Percentiles rank a stretch among this genome's conserved stretches.
phyloP scores from a whole-genome alignment of 2,113 vertebrate species.

The Pedionomus torquatus region DNA sequence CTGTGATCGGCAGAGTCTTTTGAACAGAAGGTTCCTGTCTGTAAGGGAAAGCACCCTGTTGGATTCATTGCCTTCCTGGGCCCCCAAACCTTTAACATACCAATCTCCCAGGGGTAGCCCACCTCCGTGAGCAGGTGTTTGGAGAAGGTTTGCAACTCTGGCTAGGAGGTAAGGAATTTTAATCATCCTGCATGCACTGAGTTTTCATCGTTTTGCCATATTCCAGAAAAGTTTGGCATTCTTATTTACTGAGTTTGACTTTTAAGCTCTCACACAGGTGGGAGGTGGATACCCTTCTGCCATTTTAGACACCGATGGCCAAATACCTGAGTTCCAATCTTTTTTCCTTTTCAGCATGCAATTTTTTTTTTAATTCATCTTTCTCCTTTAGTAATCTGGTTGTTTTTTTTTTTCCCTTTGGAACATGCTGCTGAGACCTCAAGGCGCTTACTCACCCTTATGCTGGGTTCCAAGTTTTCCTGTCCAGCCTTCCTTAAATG shows the following conservation, averaged over 20 bases:
- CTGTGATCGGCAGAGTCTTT: background rate
- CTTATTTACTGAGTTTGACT: background rate
- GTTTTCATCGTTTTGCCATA: background rate
- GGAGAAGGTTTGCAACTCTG: background rate
- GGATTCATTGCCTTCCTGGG: background rate
- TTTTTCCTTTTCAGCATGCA: background rate
- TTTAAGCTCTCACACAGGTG: background rate
- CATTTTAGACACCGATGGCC: background rate
- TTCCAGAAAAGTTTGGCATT: background rate
- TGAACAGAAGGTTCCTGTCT: background rate
- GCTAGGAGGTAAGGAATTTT: background rate
- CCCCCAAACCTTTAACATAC: background rate
- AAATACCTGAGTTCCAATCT: background rate
- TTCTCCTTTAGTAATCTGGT: background rate
- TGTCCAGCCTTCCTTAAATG: background rate
- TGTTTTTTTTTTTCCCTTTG: background rate
- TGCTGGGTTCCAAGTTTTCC: background rate
- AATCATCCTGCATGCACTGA: background rate
- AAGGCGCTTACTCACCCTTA: background rate
- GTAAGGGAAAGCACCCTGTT: background rate
- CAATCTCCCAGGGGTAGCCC: background rate
- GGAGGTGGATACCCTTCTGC: background rate
- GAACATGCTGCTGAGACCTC: background rate
- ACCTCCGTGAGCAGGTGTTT: background rate
- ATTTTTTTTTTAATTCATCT: background rate